These are phyloP conservation scores for Mormyrops attenuatus DNA, from an alignment of 2,797 vertebrate species.

Conservation along the genomic window DNA sequence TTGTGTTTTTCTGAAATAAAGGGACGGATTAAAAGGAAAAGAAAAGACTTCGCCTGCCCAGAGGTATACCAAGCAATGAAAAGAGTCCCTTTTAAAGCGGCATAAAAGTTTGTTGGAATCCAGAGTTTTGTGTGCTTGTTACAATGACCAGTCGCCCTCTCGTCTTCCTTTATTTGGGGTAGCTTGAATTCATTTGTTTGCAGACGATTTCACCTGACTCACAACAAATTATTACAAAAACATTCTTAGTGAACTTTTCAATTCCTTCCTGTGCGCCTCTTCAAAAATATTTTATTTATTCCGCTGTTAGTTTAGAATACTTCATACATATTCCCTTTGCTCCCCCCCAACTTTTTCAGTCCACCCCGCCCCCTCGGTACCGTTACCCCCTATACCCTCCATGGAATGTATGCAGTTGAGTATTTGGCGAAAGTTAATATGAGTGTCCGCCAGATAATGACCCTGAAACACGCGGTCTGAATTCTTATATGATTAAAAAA, in stretches of 20 bases:
- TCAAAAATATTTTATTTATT: slow-evolving; percentile 21
- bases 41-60: slow-evolving; percentile 72
- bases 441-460: slow-evolving; percentile 6
- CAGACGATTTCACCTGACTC: slow-evolving; percentile 78
- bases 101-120: slow-evolving; percentile 84
- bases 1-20: slow-evolving; percentile 84
- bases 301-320: slow-evolving; percentile 14
- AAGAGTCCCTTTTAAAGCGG: slow-evolving; percentile 65
- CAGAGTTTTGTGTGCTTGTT: slow-evolving; percentile 63
- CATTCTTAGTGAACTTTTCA: slow-evolving; percentile 36
- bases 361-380: neutral
- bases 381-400: neutral
- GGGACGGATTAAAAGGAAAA: slow-evolving; percentile 79
- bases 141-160: slow-evolving; percentile 68
- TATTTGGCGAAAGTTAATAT: slow-evolving; percentile 10
- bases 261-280: slow-evolving; percentile 23
- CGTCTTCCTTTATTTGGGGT: slow-evolving; percentile 55
- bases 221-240: slow-evolving; percentile 64
- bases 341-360: neutral
- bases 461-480: neutral
- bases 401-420: slow-evolving; percentile 18
- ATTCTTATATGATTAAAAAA: neutral
- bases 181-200: slow-evolving; percentile 76
- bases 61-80: slow-evolving; percentile 78
- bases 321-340: slow-evolving; percentile 13